These are phyloP conservation scores for Caerostris extrusa DNA, from an alignment of 1,140 invertebrate species.

Conservation along the genomic window DNA sequence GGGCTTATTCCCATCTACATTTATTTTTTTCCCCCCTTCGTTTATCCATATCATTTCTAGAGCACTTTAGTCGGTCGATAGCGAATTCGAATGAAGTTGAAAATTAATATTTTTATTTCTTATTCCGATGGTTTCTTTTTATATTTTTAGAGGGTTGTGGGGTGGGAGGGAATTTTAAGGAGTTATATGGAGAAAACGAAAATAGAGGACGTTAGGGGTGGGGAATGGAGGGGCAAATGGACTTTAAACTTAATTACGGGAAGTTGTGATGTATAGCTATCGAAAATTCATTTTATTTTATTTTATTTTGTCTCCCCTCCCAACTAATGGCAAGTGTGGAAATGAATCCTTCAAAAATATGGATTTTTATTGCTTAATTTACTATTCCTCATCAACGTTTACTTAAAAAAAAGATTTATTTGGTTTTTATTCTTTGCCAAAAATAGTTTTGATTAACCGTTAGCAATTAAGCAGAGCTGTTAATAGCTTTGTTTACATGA, in stretches of 20 bases:
- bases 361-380: conserved; percentile 15
- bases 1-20: conserved; percentile 12
- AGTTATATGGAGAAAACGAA: conserved; percentile 49
- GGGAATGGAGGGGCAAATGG: conserved; percentile 43
- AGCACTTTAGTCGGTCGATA: conserved; percentile 56
- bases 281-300: conserved; percentile 38
- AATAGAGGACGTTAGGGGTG: conserved; percentile 45
- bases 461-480: too few species aligned
- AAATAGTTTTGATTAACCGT: background rate
- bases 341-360: conserved; percentile 43
- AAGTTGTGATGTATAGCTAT: background rate
- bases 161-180: background rate
- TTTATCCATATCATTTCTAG: conserved; percentile 26
- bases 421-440: background rate
- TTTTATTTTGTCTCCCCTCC: conserved; percentile 30
- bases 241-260: conserved; percentile 61
- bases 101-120: conserved; percentile 48
- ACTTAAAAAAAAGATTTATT: background rate
- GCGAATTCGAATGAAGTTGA: conserved; percentile 51
- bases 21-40: background rate
- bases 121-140: conserved; percentile 36
- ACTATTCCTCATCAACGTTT: conserved; percentile 8
- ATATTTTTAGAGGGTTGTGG: background rate
- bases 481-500: too few species aligned
- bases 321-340: conserved; percentile 8